Evolutionary conservation across 2,113 vertebrate genomes (phyloP), one percentile per base, ranked within the genome.

Genomic region (Myrmophylax atrothorax): DNA sequence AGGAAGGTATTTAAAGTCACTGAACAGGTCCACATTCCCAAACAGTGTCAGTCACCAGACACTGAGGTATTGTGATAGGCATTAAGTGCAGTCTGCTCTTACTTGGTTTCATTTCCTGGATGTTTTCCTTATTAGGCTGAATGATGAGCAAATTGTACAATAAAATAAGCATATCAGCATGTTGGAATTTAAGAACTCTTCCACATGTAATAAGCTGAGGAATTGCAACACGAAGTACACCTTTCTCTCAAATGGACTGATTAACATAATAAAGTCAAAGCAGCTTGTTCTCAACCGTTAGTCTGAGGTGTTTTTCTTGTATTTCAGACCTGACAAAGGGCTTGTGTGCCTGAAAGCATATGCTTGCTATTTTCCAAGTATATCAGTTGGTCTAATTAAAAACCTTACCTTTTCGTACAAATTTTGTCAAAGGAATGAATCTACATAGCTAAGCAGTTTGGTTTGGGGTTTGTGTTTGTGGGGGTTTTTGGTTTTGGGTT

Each of bases 351-450:
- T 93, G 60, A 84, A 77, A 88, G 59, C 83, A 81, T 8, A 24
- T 81, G 88, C 47, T 89, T 94, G 63, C 50, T 90, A 22, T 92
- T 96, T 94, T 88, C 68, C 64, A 92, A 55, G 29, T 64, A 3
- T 92, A 93, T 94, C 95, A 90, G 60, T 94, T 40, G 50, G 46
- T 77, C 47, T 89, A 93, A 92, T 93, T 92, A 92, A 97, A 94
- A 94, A 47, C 18, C 42, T 89, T 86, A 55, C 72, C 55, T 93
- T 79, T 96, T 96, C 88, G 94, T 95, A 84, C 46, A 74, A 52
- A 92, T 68, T 77, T 83, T 81, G 83, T 92, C 38, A 0, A 59
- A 81, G 86, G 88, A 81, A 77, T 89, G 63, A 86, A 86, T 92
- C 59, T 74, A 50, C 52, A 55, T 44, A 47, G 88, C 29, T 81